Base-by-base conservation (phyloP, 1,140 invertebrate genomes). In the Plutomurus gul region DNA sequence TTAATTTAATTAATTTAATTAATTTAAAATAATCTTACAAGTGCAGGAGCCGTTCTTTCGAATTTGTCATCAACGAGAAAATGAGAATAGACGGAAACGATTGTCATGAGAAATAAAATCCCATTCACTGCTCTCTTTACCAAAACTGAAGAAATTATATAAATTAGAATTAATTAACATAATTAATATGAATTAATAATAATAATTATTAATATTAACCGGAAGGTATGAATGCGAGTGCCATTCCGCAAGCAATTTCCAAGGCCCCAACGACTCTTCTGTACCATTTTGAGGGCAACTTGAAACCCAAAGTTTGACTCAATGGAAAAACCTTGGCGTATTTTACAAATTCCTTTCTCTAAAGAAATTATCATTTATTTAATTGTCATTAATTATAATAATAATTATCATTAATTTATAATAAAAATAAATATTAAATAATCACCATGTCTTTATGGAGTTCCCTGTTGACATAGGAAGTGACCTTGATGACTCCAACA, bases 321-420 rank as follows among this genome's bases (percentile, higher is more conserved):
- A 98, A 87, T 40, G 96, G 97, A 87, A 99, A 98, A 16, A 98
- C 96, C 90, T 97, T 98, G 8, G 96, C 93, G 88, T 97, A 97
- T 87, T 96, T 95, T 1, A 98, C 96, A 86, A 97, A 99, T 87
- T 96, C 95, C 88, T 96, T 96, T 86, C 96, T 91, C 96, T 98
- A 89, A 77, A 93, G 18, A 18, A 56, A 56, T 20, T 18, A 22
- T 3, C 16, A 18, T 5, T 1, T 20, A 82, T 25, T 37, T 27
- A 82, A 37, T 37, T 43, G 30, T 2, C 11, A 16, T n/a, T n/a
- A n/a, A n/a, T n/a, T n/a, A n/a, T n/a, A n/a, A n/a, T n/a, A 25
- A 10, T 36, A 36, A 37, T 76, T 2, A 49, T 7, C 5, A n/a
- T 16, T 47, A 7, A 20, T 3, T 20, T 33, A 13, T 18, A 30